Evolutionary conservation across 2,113 vertebrate genomes (phyloP).

Genomic region (Plotosus lineatus): DNA sequence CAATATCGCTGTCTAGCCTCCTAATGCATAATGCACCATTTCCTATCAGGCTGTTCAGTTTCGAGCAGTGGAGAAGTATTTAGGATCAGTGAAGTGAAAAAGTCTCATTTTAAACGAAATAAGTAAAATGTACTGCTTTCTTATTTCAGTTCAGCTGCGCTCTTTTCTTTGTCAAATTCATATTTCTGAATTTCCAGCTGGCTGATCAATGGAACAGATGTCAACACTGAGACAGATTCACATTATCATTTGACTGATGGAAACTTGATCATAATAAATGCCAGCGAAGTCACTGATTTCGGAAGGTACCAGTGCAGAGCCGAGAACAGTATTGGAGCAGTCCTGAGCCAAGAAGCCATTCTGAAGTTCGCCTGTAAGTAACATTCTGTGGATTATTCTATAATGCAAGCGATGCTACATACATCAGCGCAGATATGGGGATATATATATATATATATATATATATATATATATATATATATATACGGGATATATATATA

Average conservation of each 20-base stretch:
- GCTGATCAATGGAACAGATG: slow-evolving; percentile 86
- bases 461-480: no score
- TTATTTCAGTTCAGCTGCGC: neutral
- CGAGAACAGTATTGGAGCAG: slow-evolving; percentile 80
- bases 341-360: slow-evolving; percentile 85
- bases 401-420: neutral
- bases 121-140: neutral
- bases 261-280: slow-evolving; percentile 84
- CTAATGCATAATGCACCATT: slow-evolving; percentile 23
- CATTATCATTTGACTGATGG: slow-evolving; percentile 87
- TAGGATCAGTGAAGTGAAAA: neutral
- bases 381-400: neutral
- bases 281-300: slow-evolving; percentile 80
- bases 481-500: no score
- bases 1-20: slow-evolving; percentile 19
- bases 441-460: no score
- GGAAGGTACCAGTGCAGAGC: slow-evolving; percentile 91
- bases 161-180: slow-evolving; percentile 13
- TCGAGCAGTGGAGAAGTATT: neutral
- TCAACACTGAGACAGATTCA: slow-evolving; percentile 80
- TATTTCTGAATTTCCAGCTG: slow-evolving; percentile 74
- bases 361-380: slow-evolving; percentile 98
- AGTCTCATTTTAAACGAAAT: neutral
- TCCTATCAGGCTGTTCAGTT: slow-evolving; percentile 6
- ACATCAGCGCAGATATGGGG: neutral